These are phyloP conservation scores for Ctenopoma kingsleyae DNA, from an alignment of 2,797 vertebrate genomes.

Conservation along the genomic window DNA sequence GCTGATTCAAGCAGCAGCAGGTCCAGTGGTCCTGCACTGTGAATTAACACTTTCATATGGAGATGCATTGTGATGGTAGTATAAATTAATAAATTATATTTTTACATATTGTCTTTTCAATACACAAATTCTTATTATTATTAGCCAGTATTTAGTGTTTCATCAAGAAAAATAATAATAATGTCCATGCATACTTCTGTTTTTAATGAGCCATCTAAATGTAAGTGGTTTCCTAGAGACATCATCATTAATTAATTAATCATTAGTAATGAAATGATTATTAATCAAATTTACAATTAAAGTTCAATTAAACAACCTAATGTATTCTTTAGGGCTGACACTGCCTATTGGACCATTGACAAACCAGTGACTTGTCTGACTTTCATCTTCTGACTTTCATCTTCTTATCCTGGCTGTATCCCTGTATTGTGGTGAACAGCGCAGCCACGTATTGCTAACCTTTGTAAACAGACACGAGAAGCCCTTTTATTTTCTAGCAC, in stretches of 20 bases:
- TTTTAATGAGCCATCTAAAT: conserved; percentile 25
- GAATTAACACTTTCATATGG: too few species aligned
- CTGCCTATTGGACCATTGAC: not conserved
- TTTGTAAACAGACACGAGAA: conserved; percentile 13
- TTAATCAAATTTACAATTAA: conserved; percentile 45
- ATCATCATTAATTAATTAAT: too few species aligned
- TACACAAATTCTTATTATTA: too few species aligned
- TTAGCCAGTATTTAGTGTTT: not conserved
- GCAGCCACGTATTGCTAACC: conserved; percentile 4
- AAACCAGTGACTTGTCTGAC: not conserved
- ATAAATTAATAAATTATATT: not conserved
- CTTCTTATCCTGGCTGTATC: not conserved
- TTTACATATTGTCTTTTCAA: not conserved
- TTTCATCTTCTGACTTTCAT: not conserved
- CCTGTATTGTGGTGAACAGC: not conserved
- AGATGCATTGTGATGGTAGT: too few species aligned
- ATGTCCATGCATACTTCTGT: not conserved
- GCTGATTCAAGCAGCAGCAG: not conserved
- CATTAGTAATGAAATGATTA: conserved; percentile 32
- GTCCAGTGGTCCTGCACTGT: not conserved
- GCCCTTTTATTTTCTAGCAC: conserved; percentile 40
- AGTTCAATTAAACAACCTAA: conserved; percentile 43
- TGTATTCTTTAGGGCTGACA: conserved; percentile 17
- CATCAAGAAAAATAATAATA: not conserved
- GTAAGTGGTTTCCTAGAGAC: not conserved